Base-by-base conservation (phyloP, 2,797 vertebrate species). In the Pangasius djambal region DNA sequence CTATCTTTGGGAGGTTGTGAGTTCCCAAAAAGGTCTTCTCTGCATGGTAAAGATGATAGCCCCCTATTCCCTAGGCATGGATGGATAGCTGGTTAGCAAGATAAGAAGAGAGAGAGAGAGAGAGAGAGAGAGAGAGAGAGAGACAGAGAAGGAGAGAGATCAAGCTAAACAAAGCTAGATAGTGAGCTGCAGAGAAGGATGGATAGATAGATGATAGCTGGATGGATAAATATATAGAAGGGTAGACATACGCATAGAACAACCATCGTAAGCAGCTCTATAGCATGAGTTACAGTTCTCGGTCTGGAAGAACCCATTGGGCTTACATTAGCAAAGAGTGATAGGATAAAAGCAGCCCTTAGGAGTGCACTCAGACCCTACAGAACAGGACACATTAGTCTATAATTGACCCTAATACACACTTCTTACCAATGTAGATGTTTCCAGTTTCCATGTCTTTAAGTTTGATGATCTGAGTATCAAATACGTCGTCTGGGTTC, bases 391-490 rank as follows among this genome's bases (percentile, higher is more conserved):
- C 13, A 84, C 82, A 84, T 50, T 84, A 67, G 40, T 84, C 82
- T 22, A 67, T 70, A 20, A 84, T 50, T 31, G 40, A 34, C 31
- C 74, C 69, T 40, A 86, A 85, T 31, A 31, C 40, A 85, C 20
- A 72, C 37, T 40, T 25, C 85, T 92, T 94, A 98, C 98, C 98
- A 12, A 97, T 96, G 72, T 99, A 98, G 91, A 94, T 94, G 91
- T 97, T 93, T 90, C 92, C 95, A 87, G 0, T 94, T 40, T 89
- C 59, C 87, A 85, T 13, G 65, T 96, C 93, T 37, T 92, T 88
- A 88, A 97, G 97, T 86, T 93, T 94, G 81, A 92, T 96, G 37
- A 91, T 96, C 0, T 92, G 86, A 16, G 95, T 95, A 83, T 97
- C 95, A 92, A 95, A 97, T 6, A 65, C 3, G 0, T 91, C 61